Evolutionary conservation across 2,113 vertebrate species (phyloP), one percentile per base, ranked within the genome.

Genomic region (Myocastor coypus): DNA sequence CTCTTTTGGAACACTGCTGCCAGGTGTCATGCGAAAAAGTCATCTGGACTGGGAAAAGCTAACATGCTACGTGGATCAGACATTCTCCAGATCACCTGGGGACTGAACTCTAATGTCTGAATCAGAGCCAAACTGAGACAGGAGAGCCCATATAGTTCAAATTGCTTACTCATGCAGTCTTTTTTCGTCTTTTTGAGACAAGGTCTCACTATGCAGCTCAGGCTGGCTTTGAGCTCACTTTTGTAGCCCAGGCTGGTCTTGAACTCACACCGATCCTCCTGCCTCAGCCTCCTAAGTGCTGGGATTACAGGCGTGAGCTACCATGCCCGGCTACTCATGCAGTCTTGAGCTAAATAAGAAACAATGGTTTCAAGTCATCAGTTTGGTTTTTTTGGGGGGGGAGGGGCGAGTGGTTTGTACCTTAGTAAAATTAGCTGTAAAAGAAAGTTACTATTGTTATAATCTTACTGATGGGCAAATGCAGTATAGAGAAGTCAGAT

Each of bases 391-490:
- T 73, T 46, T 77, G 5, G 4, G 5, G 40, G 40, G 24, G 73
- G 2, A 57, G 61, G 57, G 46, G 46, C 46, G 8, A 46, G 50
- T 59, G 85, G 91, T 40, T 89, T 94, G 30, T 84, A 92, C 46
- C 40, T 28, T 78, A 81, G 73, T 64, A 55, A 96, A 87, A 91
- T 82, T 82, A 88, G 34, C 86, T 92, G 69, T 81, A 84, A 85
- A 88, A 68, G 57, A 84, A 82, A 52, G 28, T 3, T 40, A 50
- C 14, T 42, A 19, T 80, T 75, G 68, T 81, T 63, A 46, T 63
- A 34, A 30, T 80, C 83, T 94, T 93, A 91, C 88, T 50, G 52
- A 55, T 28, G 14, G 30, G 69, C 55, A 92, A 92, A 71, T 59
- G 30, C 71, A 91, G 42, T 69, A 68, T n/a, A 78, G n/a, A 92